Evolutionary conservation across 1,140 invertebrate genomes (phyloP).

Genomic region (Eumaeus atala): DNA sequence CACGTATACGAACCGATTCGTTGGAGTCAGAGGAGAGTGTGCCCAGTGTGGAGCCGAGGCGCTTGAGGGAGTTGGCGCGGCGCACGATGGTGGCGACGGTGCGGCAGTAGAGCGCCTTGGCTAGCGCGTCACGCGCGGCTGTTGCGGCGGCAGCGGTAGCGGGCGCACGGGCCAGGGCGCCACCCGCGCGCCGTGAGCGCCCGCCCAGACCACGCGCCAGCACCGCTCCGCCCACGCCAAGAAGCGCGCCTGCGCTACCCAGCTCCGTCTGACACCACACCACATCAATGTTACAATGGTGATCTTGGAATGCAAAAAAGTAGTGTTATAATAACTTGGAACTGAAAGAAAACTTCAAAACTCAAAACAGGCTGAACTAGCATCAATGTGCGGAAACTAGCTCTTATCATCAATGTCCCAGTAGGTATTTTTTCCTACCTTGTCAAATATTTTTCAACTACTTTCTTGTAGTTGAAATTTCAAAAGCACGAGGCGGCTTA

Average conservation of each 20-base stretch:
- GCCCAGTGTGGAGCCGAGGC: conserved; percentile 89
- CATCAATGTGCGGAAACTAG: too few species aligned
- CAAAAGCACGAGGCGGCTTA: too few species aligned
- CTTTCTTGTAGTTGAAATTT: too few species aligned
- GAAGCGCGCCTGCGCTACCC: conserved; percentile 23
- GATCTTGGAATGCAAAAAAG: too few species aligned
- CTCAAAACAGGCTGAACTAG: too few species aligned
- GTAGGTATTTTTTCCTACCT: too few species aligned
- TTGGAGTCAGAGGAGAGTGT: conserved; percentile 93
- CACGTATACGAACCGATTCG: conserved; percentile 85
- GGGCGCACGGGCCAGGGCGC: conserved; percentile 92
- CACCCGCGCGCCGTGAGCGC: conserved; percentile 86
- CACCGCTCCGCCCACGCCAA: conserved; percentile 81
- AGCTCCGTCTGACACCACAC: conserved; percentile 24
- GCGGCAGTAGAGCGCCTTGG: conserved; percentile 94
- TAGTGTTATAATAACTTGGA: too few species aligned
- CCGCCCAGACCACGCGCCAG: conserved; percentile 89
- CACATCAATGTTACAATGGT: too few species aligned
- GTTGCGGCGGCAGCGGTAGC: conserved; percentile 88
- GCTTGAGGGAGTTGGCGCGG: conserved; percentile 92
- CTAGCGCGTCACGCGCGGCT: conserved; percentile 89
- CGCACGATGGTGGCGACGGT: conserved; percentile 96
- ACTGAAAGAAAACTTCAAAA: too few species aligned
- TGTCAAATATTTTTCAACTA: too few species aligned
- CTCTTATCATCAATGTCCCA: too few species aligned